Base-by-base conservation (phyloP, 2,113 vertebrate genomes). In the Oncorhynchus mykiss region DNA sequence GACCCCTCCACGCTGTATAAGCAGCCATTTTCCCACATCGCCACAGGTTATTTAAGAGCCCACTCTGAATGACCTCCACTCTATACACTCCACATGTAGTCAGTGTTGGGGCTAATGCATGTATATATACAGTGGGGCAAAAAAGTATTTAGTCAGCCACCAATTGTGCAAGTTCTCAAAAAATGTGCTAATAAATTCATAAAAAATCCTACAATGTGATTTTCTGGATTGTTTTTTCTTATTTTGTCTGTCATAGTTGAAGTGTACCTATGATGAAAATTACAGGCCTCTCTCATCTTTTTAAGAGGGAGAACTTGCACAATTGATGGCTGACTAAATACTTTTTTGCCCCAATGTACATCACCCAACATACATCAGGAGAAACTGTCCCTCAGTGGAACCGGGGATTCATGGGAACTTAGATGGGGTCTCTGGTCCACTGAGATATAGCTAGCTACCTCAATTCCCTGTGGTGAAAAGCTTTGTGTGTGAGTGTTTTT, bases 1-100 rank as follows among this genome's bases (percentile, higher is more conserved):
- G 31, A 64, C 67, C 60, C 2, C 25, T 25, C 60, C 39, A 45
- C 39, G 12, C 39, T 45, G 39, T 54, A 54, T 14, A 14, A 54
- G 16, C 51, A 54, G 74, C 13, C 67, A 9, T 68, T 57, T 29
- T 71, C 67, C 75, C 71, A 82, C 78, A 73, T 75, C 74, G 74
- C 68, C 45, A 29, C 31, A n/a, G 62, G 81, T 85, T 90, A 84
- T 86, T 88, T 84, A 74, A 76, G 69, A 85, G 71, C 75, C 67
- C 20, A 54, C 80, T 49, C 73, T 45, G 39, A 45, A 45, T 45
- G 2, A 59, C 51, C 57, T 77, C 60, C 79, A 67, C 48, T 68
- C 29, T 76, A 22, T 54, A 13, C n/a, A 60, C 67, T 75, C 34
- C 59, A 66, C 59, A 75, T 75, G 54, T 68, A 80, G 83, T 77